Percentiles rank a stretch among this genome's conserved stretches.
Conservation (phyloP, 2,113 vertebrate genomes). For the Podarcis cretensis region DNA sequence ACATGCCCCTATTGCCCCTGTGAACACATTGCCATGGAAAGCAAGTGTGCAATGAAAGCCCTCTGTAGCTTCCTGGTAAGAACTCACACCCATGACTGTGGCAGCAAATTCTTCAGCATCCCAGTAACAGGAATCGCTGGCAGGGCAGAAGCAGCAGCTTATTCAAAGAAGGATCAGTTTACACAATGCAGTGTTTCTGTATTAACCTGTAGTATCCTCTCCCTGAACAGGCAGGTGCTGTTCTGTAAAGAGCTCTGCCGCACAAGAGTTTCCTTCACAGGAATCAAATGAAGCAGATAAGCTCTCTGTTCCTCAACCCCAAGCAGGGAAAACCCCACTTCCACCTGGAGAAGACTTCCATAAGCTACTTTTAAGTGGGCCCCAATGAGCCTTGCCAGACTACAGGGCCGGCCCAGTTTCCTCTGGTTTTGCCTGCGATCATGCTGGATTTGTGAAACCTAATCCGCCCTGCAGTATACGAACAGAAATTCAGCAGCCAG, state of each 20-base stretch:
- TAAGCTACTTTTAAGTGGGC: neutral
- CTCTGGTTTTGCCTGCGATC: neutral
- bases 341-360: neutral
- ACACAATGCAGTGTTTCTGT: neutral
- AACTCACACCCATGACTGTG: neutral
- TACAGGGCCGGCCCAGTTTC: neutral
- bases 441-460: neutral
- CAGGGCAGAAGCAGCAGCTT: neutral
- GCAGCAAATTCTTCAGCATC: neutral
- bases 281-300: neutral
- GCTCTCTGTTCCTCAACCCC: neutral
- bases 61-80: neutral
- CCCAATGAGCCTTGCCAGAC: neutral
- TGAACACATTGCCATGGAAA: neutral
- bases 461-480: neutral
- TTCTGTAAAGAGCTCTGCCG: too few species aligned
- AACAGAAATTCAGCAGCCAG: neutral
- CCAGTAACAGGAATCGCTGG: too few species aligned
- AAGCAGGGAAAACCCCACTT: neutral
- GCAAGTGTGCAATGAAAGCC: neutral
- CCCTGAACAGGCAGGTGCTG: neutral
- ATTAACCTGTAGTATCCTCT: neutral
- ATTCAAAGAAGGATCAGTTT: neutral
- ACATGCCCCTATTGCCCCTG: neutral
- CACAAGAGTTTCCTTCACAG: neutral